phyloP scores from a whole-genome alignment of 2,797 vertebrate species.

The Anolis apletophallus region DNA sequence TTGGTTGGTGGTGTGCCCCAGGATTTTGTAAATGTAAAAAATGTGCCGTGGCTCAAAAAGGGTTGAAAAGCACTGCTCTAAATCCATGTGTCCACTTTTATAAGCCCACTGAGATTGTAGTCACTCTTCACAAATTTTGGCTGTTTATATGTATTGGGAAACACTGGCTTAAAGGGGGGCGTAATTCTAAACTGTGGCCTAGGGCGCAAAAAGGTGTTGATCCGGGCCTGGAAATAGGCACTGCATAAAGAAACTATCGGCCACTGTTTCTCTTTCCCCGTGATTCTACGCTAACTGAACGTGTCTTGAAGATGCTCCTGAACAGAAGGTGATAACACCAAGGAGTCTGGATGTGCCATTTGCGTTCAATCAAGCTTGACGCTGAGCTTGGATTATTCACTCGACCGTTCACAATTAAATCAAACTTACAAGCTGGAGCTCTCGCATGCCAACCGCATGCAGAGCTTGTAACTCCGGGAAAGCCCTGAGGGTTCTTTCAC shows the following conservation, averaged over 20 bases:
- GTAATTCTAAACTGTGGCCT: too few relatives aligned
- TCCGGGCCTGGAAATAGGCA: too few relatives aligned
- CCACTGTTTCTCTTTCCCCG: neutral
- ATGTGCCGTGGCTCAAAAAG: too few relatives aligned
- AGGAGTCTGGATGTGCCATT: conserved; percentile 10
- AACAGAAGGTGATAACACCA: conserved; percentile 29
- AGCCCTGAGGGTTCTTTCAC: conserved; percentile 60
- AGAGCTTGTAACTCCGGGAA: conserved; percentile 61
- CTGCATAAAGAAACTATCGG: neutral
- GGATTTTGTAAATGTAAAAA: too few relatives aligned
- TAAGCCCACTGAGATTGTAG: too few relatives aligned
- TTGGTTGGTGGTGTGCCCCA: too few relatives aligned
- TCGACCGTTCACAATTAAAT: conserved; percentile 72
- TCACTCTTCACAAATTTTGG: too few relatives aligned
- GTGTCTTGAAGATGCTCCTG: conserved; percentile 24
- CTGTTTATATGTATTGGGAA: too few relatives aligned
- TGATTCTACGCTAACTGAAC: neutral
- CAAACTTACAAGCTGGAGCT: conserved; percentile 63
- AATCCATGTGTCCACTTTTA: too few relatives aligned
- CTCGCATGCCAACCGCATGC: conserved; percentile 55
- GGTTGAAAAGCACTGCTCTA: too few relatives aligned
- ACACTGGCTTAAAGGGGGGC: too few relatives aligned
- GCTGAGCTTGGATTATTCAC: conserved; percentile 70
- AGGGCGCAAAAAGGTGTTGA: too few relatives aligned
- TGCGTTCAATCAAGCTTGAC: conserved; percentile 52